phyloP scores from a whole-genome alignment of 2,113 vertebrate species.

The Cottus gobio region DNA sequence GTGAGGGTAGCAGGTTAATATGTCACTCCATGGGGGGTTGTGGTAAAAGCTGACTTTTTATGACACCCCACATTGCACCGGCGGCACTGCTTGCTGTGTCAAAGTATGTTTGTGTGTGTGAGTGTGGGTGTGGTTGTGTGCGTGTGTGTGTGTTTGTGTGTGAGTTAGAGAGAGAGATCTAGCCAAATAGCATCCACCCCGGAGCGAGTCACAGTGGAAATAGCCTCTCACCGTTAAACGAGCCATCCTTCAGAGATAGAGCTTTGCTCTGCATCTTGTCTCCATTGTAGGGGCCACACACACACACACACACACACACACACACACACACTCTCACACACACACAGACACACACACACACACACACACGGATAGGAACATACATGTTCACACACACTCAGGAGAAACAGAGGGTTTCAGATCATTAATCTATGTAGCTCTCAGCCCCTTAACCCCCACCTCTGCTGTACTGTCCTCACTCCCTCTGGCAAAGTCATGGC shows the following conservation, averaged over 20 bases:
- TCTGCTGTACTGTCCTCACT: slow-evolving; percentile 51
- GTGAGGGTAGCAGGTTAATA: slow-evolving; percentile 56
- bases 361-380: neutral
- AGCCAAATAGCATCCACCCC: slow-evolving; percentile 53
- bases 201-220: slow-evolving; percentile 56
- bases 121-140: neutral
- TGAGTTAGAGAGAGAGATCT: slow-evolving; percentile 9
- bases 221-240: slow-evolving; percentile 68
- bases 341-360: slow-evolving; percentile 10
- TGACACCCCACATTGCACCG: slow-evolving; percentile 56
- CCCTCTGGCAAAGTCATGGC: slow-evolving; percentile 79
- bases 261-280: slow-evolving; percentile 69
- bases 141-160: neutral
- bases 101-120: slow-evolving; percentile 14
- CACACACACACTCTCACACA: slow-evolving; percentile 30
- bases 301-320: slow-evolving; percentile 16
- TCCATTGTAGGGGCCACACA: slow-evolving; percentile 40
- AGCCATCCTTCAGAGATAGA: slow-evolving; percentile 62
- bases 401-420: slow-evolving; percentile 60
- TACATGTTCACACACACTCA: slow-evolving; percentile 6
- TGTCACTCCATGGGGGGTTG: slow-evolving; percentile 61
- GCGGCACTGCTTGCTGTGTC: slow-evolving; percentile 40
- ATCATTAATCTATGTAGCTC: slow-evolving; percentile 76
- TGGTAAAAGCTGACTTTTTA: slow-evolving; percentile 60
- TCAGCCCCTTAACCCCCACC: slow-evolving; percentile 45